These are phyloP conservation scores for Leptopilina drosophilae DNA, from an alignment of 2,888 invertebrate genomes.

Conservation along the genomic window DNA sequence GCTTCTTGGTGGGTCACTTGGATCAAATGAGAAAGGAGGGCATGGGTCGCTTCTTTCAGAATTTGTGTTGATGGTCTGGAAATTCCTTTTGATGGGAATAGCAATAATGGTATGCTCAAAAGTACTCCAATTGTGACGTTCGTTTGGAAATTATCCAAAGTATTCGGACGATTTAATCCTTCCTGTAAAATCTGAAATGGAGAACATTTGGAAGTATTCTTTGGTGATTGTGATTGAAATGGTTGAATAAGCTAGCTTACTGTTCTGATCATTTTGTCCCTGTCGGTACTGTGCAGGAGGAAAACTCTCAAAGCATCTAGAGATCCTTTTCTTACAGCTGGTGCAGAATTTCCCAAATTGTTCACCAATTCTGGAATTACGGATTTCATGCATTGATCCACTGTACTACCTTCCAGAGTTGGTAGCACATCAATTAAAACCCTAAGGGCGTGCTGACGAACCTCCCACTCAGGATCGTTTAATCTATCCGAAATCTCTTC, in stretches of 20 bases:
- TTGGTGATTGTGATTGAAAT: too few relatives aligned
- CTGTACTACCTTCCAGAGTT: slow-evolving; percentile 80
- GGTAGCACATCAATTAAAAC: slow-evolving; percentile 89
- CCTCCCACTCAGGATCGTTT: slow-evolving; percentile 89
- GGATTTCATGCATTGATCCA: slow-evolving; percentile 83
- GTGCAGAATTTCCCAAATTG: slow-evolving; percentile 88
- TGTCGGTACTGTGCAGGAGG: slow-evolving; percentile 83
- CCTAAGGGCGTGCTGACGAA: slow-evolving; percentile 88
- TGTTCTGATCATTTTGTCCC: slow-evolving; percentile 83
- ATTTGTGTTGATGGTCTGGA: slow-evolving; percentile 63
- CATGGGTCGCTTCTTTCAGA: slow-evolving; percentile 70
- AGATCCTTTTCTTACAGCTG: slow-evolving; percentile 88
- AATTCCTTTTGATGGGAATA: slow-evolving; percentile 70
- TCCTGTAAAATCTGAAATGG: slow-evolving; percentile 64
- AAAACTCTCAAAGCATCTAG: slow-evolving; percentile 87
- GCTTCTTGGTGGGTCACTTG: slow-evolving; percentile 81
- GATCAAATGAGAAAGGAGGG: slow-evolving; percentile 76
- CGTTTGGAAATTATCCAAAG: slow-evolving; percentile 72
- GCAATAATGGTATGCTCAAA: slow-evolving; percentile 73
- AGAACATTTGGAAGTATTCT: slow-evolving; percentile 7
- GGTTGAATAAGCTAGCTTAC: slow-evolving; percentile 62
- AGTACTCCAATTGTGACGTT: slow-evolving; percentile 75
- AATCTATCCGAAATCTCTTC: slow-evolving; percentile 85
- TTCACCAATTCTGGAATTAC: slow-evolving; percentile 84
- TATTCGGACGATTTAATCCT: slow-evolving; percentile 64